Conservation (phyloP, 2,797 vertebrate species). For the Xiphophorus birchmanni region DNA sequence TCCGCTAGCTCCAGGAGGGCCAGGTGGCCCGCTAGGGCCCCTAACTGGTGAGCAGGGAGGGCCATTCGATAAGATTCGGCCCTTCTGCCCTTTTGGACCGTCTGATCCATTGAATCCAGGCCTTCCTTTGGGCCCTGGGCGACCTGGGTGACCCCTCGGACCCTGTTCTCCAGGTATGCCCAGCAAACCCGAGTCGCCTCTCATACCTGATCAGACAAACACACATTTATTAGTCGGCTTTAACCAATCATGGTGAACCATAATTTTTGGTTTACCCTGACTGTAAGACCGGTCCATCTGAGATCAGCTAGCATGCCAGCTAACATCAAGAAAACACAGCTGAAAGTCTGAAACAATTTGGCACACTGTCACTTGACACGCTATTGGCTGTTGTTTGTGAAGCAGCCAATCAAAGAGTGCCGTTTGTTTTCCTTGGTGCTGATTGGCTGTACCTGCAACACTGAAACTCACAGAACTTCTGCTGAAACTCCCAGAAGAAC, state of each 20-base stretch:
- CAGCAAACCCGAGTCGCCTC: slow-evolving; percentile 60
- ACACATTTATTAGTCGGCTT: background rate
- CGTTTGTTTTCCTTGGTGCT: too few relatives aligned
- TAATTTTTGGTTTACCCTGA: background rate
- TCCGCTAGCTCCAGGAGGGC: slow-evolving; percentile 61
- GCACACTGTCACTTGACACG: background rate
- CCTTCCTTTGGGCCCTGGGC: slow-evolving; percentile 42
- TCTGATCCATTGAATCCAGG: slow-evolving; percentile 42
- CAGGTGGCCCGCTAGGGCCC: slow-evolving; percentile 50
- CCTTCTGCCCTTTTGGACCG: slow-evolving; percentile 72
- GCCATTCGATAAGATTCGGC: slow-evolving; percentile 25
- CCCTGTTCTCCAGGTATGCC: slow-evolving; percentile 59
- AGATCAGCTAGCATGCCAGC: background rate
- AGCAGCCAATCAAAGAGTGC: background rate
- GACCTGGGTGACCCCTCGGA: slow-evolving; percentile 47
- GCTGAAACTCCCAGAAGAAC: background rate
- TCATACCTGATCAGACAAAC: slow-evolving; percentile 51
- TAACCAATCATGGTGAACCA: background rate
- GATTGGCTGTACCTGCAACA: too few relatives aligned
- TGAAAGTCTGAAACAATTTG: background rate
- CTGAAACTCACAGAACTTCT: background rate
- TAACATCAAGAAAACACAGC: background rate
- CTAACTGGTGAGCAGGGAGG: rapidly evolving
- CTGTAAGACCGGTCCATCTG: background rate
- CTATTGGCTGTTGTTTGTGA: too few relatives aligned